Conservation (phyloP, 2,797 vertebrate species). For the Manis pentadactyla region DNA sequence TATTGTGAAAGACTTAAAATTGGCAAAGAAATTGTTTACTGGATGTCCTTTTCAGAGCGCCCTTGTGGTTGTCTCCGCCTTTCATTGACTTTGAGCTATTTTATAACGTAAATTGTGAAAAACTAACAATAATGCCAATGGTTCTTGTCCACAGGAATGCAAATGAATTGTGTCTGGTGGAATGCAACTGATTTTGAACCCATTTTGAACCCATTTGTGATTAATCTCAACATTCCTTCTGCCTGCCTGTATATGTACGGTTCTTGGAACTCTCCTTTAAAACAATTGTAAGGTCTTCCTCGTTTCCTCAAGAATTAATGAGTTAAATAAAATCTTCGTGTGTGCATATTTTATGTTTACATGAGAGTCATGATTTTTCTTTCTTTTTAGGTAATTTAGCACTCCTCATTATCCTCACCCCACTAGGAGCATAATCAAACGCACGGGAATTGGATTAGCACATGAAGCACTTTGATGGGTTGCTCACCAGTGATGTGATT, state of each 20-base stretch:
- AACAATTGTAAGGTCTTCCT: background rate
- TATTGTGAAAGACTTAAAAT: no score
- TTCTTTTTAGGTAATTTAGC: background rate
- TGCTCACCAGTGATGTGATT: background rate
- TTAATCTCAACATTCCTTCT: slow-evolving; percentile 18
- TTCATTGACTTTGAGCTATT: no score
- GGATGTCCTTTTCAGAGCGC: no score
- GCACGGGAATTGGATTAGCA: background rate
- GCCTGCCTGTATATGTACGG: background rate
- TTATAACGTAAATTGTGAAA: slow-evolving; percentile 52
- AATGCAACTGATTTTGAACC: slow-evolving; percentile 45
- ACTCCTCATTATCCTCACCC: background rate
- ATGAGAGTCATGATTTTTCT: background rate
- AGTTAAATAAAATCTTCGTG: background rate
- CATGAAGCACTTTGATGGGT: background rate
- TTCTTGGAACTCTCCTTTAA: slow-evolving; percentile 49
- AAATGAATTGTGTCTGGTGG: slow-evolving; percentile 49
- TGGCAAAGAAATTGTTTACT: no score
- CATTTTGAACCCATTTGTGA: slow-evolving; percentile 39
- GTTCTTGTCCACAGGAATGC: slow-evolving; percentile 25
- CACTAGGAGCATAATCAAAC: background rate
- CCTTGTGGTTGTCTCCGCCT: no score
- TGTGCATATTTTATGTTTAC: background rate
- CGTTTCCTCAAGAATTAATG: slow-evolving; percentile 38
- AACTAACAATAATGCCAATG: slow-evolving; percentile 43